Conservation (phyloP, 1,140 invertebrate genomes). For the Bombus waltoni region DNA sequence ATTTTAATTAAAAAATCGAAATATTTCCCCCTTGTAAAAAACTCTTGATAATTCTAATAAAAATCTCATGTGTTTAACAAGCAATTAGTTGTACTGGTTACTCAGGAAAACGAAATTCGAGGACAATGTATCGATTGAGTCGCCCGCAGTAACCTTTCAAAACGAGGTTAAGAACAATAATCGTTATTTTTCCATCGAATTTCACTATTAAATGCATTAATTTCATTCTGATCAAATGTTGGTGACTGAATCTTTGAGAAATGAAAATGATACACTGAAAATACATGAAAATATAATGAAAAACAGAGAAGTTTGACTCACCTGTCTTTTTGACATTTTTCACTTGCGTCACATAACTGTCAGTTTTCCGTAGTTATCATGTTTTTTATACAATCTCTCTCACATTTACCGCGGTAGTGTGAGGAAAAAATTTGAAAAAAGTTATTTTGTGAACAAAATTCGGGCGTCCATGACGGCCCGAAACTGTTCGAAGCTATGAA, state of each 20-base stretch:
- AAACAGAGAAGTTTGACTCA: slow-evolving; percentile 21
- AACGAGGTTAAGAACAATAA: slow-evolving; percentile 50
- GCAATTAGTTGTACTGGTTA: background rate
- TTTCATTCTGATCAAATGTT: background rate
- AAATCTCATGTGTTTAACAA: background rate
- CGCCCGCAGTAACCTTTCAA: slow-evolving; percentile 51
- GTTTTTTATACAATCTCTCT: slow-evolving; percentile 6
- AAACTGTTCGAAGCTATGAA: slow-evolving; percentile 39
- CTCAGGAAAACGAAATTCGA: slow-evolving; percentile 44
- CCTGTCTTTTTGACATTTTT: slow-evolving; percentile 46
- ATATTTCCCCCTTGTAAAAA: background rate
- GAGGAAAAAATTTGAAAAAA: background rate
- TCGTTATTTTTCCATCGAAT: background rate
- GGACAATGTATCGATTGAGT: slow-evolving; percentile 55
- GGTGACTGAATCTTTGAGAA: background rate
- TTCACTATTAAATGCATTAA: background rate
- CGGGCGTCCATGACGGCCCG: slow-evolving; percentile 42
- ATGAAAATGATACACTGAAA: background rate
- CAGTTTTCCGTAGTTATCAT: background rate
- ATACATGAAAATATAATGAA: background rate
- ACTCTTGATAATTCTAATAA: background rate
- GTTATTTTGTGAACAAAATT: slow-evolving; percentile 38
- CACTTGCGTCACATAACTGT: slow-evolving; percentile 40
- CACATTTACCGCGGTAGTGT: slow-evolving; percentile 3
- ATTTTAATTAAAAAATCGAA: background rate